Evolutionary conservation across 1,140 invertebrate species (phyloP), one percentile per base, ranked within the genome.

Genomic region (Drosophila kikkawai): DNA sequence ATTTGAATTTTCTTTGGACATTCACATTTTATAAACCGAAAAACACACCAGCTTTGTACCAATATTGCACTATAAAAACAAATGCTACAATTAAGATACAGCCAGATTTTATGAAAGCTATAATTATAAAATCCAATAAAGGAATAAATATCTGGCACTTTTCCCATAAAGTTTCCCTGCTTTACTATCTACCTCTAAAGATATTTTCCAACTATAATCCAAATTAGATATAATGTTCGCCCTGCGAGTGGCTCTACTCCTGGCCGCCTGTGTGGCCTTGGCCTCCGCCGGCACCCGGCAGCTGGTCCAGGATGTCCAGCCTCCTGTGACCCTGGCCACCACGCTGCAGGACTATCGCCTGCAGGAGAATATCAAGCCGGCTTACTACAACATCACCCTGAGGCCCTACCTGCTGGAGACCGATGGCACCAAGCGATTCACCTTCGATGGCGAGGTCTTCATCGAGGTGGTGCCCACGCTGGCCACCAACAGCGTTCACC

Each of bases 351-450:
- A 87, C 5, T 92, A 92, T 56, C 76, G 91, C 32, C 57, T 92
- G 9, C 53, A 83, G 7, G 29, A 45, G 3, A 12, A 48, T 26
- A 82, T 92, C 17, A 45, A n/a, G 11, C 96, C 97, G 5, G 92
- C 93, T 7, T 93, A 95, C 64, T 97, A 97, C 81, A 93, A 93
- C 7, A 88, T 97, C 5, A 92, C 93, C 3, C 93, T 97, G 11
- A 92, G 93, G 3, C 95, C 95, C 7, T 94, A 95, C 86, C 94
- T 96, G 37, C 50, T 81, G 53, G 94, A 95, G 34, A 93, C 82
- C 15, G 92, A 93, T 56, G 92, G 94, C 60, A 80, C 79, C 5
- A 93, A 92, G 51, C 93, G 93, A 36, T 96, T 95, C 75, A 94
- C 93, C 2, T 96, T 96, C 79, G 85, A 94, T 36, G 96, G 96